Evolutionary conservation across 2,113 vertebrate species (phyloP).

Genomic region (Clinocottus analis): DNA sequence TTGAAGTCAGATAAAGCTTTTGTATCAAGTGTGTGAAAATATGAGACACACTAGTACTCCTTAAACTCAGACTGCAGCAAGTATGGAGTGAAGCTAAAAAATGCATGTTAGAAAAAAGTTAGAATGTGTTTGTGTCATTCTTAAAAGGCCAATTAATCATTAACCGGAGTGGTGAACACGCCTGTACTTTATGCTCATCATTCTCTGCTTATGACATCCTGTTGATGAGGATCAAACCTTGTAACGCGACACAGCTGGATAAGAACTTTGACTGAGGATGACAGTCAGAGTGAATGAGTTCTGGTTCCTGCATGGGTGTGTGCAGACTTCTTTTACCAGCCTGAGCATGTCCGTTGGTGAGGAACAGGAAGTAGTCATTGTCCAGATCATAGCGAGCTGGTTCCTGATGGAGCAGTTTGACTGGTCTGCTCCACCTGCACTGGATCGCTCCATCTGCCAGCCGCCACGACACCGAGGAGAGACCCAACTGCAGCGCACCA

Average conservation of each 20-base stretch:
- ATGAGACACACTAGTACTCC: background rate
- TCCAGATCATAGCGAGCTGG: constrained; percentile 83
- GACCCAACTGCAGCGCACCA: constrained; percentile 39
- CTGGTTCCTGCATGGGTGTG: background rate
- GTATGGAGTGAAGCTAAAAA: background rate
- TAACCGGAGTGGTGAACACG: background rate
- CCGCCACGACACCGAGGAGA: constrained; percentile 85
- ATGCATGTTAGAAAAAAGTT: background rate
- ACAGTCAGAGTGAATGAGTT: background rate
- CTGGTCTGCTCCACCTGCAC: constrained; percentile 85
- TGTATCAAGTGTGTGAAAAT: background rate
- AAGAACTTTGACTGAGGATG: background rate
- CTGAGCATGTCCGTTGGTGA: constrained; percentile 82
- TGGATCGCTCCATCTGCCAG: constrained; percentile 84
- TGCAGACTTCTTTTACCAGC: constrained; percentile 75
- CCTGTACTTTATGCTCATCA: background rate
- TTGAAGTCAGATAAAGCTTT: background rate
- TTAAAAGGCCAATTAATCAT: background rate
- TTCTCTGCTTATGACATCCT: constrained; percentile 21
- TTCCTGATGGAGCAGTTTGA: constrained; percentile 65
- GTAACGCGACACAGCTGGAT: constrained; percentile 9
- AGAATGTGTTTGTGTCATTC: background rate
- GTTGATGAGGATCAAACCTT: background rate
- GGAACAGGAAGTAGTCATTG: constrained; percentile 86
- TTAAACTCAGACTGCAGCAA: background rate